A percentile compares a stretch with the other conserved stretches of the same genome.
These are phyloP conservation scores for Budorcas taxicolor DNA, from an alignment of 2,113 vertebrate genomes.

Conservation along the genomic window DNA sequence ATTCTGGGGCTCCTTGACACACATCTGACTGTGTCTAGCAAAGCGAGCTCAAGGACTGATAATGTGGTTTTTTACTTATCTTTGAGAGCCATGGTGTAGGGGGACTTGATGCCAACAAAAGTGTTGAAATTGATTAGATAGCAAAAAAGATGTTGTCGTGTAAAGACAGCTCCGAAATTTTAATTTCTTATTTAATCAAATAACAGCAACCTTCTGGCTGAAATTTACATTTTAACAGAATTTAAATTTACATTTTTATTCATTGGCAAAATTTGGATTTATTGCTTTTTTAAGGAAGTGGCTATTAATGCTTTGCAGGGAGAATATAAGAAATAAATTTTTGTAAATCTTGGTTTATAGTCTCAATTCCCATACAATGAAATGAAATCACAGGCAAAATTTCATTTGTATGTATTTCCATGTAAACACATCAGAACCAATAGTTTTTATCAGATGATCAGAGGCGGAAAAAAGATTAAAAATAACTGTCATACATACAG, in stretches of 20 bases:
- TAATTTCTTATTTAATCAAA: slow-evolving; percentile 33
- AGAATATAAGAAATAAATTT: neutral
- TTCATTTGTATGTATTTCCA: neutral
- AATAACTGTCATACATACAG: neutral
- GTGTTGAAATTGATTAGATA: neutral
- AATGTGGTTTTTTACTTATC: neutral
- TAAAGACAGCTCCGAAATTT: neutral
- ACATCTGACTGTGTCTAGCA: neutral
- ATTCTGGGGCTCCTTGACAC: neutral
- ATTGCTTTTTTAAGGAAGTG: neutral
- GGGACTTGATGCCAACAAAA: neutral
- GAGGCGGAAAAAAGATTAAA: neutral
- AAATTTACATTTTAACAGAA: slow-evolving; percentile 48
- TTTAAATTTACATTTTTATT: slow-evolving; percentile 26
- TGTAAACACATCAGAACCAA: neutral
- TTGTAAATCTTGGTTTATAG: neutral
- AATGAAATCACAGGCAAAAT: neutral
- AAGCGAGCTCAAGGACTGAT: neutral
- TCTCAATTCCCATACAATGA: neutral
- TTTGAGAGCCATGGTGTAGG: neutral
- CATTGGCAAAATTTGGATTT: slow-evolving; percentile 50
- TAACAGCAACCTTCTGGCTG: neutral
- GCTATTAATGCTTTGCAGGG: neutral
- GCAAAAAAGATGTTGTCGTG: neutral
- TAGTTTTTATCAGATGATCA: neutral